Evolutionary conservation across 2,888 invertebrate genomes (phyloP), one percentile per base, ranked within the genome.

Genomic region (Caenorhabditis imperialis): DNA sequence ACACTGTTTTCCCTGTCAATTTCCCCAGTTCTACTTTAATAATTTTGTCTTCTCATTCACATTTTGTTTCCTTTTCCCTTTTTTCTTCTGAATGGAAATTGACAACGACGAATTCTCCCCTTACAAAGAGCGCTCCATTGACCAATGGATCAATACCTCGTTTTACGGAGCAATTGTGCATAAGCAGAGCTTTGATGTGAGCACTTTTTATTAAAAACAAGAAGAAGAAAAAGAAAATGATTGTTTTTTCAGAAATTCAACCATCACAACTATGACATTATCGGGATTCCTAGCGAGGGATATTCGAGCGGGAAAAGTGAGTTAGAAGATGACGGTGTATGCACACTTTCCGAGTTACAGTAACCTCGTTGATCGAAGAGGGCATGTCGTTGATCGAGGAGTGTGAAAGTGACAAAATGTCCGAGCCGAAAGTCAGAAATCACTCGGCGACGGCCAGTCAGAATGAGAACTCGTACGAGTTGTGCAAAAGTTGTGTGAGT

Each of bases 401-500:
- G 53, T 20, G 50, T 16, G 25, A 23, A 16, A 45, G 54, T 22
- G 58, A 57, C 12, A 30, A 30, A 8, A 45, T 44, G 1, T 16
- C 27, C 7, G 12, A 22, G 16, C 23, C 38, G 27, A 65, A 55
- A 25, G 35, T 48, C 30, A 50, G 50, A 16, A 54, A 51, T 2
- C 47, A 54, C 10, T n/a, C n/a, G n/a, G n/a, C n/a, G n/a, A n/a
- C n/a, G n/a, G 50, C 42, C 5, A 65, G 55, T 12, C n/a, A 45
- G 12, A 45, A 22, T 8, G 42, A 37, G 7, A 60, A 63, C n/a
- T 63, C 23, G 33, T 63, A 63, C 18, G 58, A 33, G 33, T 35
- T 72, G 20, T 72, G 72, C 37, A 63, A 60, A 23, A 60, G 51
- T 48, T 72, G 72, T 63, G 72, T 72, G 20, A 71, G 71, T 60